Base-by-base conservation (phyloP, 2,888 invertebrate species). In the Dicranocentrus wangi region DNA sequence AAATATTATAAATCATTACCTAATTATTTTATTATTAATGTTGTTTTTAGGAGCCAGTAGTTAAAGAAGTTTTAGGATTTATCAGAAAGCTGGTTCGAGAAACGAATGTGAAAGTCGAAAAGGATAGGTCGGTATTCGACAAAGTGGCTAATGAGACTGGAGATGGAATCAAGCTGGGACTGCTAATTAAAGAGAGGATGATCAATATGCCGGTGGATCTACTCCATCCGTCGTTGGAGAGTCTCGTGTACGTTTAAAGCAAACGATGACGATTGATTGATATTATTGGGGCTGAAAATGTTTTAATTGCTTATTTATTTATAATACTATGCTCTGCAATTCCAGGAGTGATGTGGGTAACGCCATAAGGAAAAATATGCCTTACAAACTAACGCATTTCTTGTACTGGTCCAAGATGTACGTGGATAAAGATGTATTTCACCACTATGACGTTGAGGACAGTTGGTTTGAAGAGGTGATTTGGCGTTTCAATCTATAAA, bases 111-210 rank as follows among this genome's bases (percentile, higher is more conserved):
- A 73, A 19, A 19, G 23, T 25, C 5, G 73, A 28, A 15, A 66
- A 66, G 8, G 75, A 32, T 5, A 43, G 21, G 0, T 17, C 5
- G 0, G 2, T 75, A 10, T 75, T 66, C 10, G 17, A 66, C 1
- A n/a, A 65, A 21, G 17, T 75, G 0, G 27, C 32, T n/a, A 28
- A 25, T 21, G 66, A 55, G 2, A 19, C 53, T 19, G 42, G 42
- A 2, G 23, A 42, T 23, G 23, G 23, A n/a, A 28, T 61, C 19
- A 17, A 0, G 42, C 25, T 70, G 2, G 81, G 81, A 60, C 32
- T 78, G 2, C 28, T 83, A 17, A 58, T 83, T 10, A 75, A 83
- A 60, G 83, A 83, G 51, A 39, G 78, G 19, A 79, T 83, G 42
- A 51, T 80, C 1, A 82, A 82, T 27, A 76, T 83, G 65, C 83